Base-by-base conservation (phyloP, 1,140 invertebrate genomes). In the Sogatella furcifera region DNA sequence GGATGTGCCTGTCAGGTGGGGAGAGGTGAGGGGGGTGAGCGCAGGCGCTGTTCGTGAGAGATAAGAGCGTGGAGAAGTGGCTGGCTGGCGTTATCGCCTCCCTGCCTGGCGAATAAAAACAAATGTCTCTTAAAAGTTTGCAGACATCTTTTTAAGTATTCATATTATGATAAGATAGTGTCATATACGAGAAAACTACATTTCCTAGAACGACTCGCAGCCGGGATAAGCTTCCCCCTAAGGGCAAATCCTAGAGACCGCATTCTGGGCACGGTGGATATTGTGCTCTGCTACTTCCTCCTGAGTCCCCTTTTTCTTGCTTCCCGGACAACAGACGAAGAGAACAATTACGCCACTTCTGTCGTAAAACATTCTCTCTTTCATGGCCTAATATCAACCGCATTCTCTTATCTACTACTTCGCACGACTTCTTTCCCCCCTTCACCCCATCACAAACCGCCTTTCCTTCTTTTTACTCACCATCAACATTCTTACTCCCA, bases 111-210 rank as follows among this genome's bases (percentile, higher is more conserved):
- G 52, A 60, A 60, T 60, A 60, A 60, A 60, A 60, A 60, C 59
- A 55, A 60, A 60, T 60, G 59, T 60, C 59, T 54, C 59, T 60
- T 60, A 60, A 60, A 60, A 60, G 59, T 60, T 60, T 60, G 59
- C 31, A 49, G 59, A 60, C 59, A 60, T 60, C 59, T 60, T 60
- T 60, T 60, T 60, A 60, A 60, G 59, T 60, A 60, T 60, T 60
- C 59, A 60, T 60, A 60, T 55, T 60, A 60, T 55, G 59, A 60
- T 60, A 60, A 60, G 59, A 60, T 60, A 60, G 59, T 53, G 59
- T 22, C 52, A 31, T 52, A 41, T 55, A 60, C 59, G 59, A 55
- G 59, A 60, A 60, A 60, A 60, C 59, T 60, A 52, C 59, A 60
- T 60, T 60, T 60, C 55, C 52, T 60, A 28, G 41, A 55, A 60